Evolutionary conservation across 2,888 invertebrate species (phyloP), one percentile per base, ranked within the genome.

Genomic region (Ichneumoninae sp.): DNA sequence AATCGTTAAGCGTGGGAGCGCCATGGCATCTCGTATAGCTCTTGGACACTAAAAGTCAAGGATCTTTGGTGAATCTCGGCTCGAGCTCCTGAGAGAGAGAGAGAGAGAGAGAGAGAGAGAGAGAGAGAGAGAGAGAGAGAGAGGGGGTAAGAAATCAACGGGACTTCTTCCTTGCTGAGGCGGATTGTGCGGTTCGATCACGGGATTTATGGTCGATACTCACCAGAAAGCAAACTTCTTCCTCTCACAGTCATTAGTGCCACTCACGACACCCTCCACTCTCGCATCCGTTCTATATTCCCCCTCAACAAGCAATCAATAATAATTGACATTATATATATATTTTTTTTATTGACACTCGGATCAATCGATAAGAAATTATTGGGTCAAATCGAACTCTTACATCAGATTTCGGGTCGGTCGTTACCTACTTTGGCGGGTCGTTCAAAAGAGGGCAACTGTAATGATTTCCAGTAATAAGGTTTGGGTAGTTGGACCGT

Each of bases 31-130:
- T 86, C 36, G 52, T 50, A 33, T 65, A 50, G 65, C 65, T 50
- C 79, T 71, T 69, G 85, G 87, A 79, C 60, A 70, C 54, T 89
- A 91, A 91, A 91, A 91, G 91, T 91, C 91, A 91, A 91, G 91
- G 91, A 91, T 91, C 87, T 85, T 83, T 74, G 80, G 68, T 80
- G 79, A 22, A 81, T 77, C 74, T 80, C 79, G 54, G 40, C 26
- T 44, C n/a, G 86, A 86, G 83, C 86, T 88, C 86, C 81, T 75
- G 26, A 62, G 30, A 44, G 10, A 44, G 10, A 40, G 40, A 40
- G 40, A 40, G 8, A 40, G 40, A 40, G 36, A 36, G 7, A 6
- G 36, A 36, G 36, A 36, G 36, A 36, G 1, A 22, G 22, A 22
- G 22, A 22, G 13, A 33, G 26, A 62, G 30, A 47, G 16, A 16